Conservation (phyloP, 2,113 vertebrate species). For the Perca fluviatilis region DNA sequence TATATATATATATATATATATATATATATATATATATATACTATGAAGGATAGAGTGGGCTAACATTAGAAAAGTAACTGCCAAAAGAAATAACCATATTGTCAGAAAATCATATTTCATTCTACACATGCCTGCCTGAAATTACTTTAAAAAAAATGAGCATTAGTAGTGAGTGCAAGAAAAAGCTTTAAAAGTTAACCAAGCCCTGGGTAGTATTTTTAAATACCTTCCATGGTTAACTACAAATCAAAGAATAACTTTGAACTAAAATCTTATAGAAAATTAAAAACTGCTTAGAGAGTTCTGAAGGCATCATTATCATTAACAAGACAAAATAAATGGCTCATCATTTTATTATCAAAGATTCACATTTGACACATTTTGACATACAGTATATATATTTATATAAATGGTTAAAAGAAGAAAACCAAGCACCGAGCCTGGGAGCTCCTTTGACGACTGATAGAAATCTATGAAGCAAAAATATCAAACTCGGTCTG, state of each 20-base stretch:
- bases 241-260: conserved; percentile 8
- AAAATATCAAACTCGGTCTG: conserved; percentile 51
- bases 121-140: neutral
- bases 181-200: conserved; percentile 1
- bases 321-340: conserved; percentile 32
- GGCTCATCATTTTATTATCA: neutral
- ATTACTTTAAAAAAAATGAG: neutral
- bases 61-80: neutral
- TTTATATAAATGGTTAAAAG: conserved; percentile 17
- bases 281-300: conserved; percentile 10
- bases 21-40: neutral
- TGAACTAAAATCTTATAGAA: conserved; percentile 11
- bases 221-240: neutral
- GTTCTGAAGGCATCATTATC: conserved; percentile 28
- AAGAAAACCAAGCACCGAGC: conserved; percentile 17
- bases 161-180: neutral
- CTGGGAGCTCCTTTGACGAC: conserved; percentile 30
- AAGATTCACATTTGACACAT: conserved; percentile 38
- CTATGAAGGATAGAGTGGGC: neutral
- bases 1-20: neutral
- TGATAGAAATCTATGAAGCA: conserved; percentile 45
- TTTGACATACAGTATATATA: conserved; percentile 9
- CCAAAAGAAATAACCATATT: neutral
- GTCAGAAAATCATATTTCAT: neutral
- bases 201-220: neutral